These are phyloP conservation scores for Maniola hyperantus DNA, from an alignment of 2,888 invertebrate genomes.

Conservation along the genomic window DNA sequence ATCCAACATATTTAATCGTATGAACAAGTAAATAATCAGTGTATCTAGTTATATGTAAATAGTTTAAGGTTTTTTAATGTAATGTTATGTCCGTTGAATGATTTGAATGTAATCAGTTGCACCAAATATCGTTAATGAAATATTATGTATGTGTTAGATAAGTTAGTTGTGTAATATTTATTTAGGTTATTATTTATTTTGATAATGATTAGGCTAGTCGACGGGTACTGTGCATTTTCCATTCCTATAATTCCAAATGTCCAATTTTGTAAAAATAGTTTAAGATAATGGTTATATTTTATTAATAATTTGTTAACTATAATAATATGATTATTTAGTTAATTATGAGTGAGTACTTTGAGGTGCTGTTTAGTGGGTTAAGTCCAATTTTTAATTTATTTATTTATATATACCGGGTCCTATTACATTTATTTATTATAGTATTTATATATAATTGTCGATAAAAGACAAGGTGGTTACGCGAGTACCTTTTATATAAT, in stretches of 20 bases:
- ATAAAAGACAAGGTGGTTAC: slow-evolving; percentile 68
- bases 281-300: slow-evolving; percentile 39
- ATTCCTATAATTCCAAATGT: slow-evolving; percentile 59
- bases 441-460: slow-evolving; percentile 44
- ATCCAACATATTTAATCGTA: slow-evolving; percentile 44
- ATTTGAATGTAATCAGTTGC: slow-evolving; percentile 34
- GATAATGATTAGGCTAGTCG: slow-evolving; percentile 70
- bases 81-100: slow-evolving; percentile 24
- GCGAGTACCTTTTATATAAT: slow-evolving; percentile 72
- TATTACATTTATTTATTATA: slow-evolving; percentile 44
- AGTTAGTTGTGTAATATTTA: slow-evolving; percentile 42
- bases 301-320: slow-evolving; percentile 36
- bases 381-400: slow-evolving; percentile 49
- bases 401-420: slow-evolving; percentile 40
- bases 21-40: slow-evolving; percentile 33
- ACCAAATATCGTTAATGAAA: slow-evolving; percentile 34
- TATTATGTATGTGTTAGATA: slow-evolving; percentile 23
- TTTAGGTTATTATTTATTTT: slow-evolving; percentile 40
- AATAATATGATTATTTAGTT: background rate
- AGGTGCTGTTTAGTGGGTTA: slow-evolving; percentile 48
- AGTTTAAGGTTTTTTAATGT: slow-evolving; percentile 29
- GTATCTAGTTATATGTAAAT: slow-evolving; percentile 41
- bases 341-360: background rate
- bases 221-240: slow-evolving; percentile 79
- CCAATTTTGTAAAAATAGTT: slow-evolving; percentile 75